These are phyloP conservation scores for Ciona savignyi DNA, from an alignment of 23 tunicate genomes.

Conservation along the genomic window DNA sequence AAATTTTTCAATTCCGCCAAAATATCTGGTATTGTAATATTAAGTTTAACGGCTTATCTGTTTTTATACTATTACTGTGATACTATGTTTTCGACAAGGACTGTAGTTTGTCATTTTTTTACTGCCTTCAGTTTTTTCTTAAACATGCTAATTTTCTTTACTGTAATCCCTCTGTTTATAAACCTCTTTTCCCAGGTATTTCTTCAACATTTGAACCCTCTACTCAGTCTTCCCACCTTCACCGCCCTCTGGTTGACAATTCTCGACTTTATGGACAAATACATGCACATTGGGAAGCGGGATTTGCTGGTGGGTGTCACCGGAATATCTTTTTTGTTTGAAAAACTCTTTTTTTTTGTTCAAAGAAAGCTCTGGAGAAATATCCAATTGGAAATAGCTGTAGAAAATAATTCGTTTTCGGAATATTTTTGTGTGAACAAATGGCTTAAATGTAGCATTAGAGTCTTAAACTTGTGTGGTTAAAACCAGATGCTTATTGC, in stretches of 20 bases:
- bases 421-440: not conserved
- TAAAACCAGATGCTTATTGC: too few relatives aligned
- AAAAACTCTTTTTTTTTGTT: not conserved
- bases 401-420: not conserved
- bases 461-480: too few relatives aligned
- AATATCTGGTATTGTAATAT: too few relatives aligned
- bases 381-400: too few relatives aligned
- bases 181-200: conserved; percentile 74
- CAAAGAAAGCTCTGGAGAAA: too few relatives aligned
- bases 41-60: too few relatives aligned
- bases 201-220: conserved; percentile 88
- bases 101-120: not conserved
- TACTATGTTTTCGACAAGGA: too few relatives aligned
- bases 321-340: not conserved
- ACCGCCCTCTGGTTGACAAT: conserved; percentile 98
- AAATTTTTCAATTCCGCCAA: too few relatives aligned
- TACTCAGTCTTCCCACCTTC: conserved; percentile 89
- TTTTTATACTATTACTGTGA: too few relatives aligned
- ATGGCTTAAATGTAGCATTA: too few relatives aligned
- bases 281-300: conserved; percentile 99
- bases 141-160: not conserved
- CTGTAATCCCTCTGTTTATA: not conserved
- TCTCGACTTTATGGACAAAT: conserved; percentile 99
- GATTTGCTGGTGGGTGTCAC: conserved; percentile 66
- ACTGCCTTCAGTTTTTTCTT: not conserved